phyloP scores from a whole-genome alignment of 1,140 invertebrate genomes.

The Mylabris phalerata region DNA sequence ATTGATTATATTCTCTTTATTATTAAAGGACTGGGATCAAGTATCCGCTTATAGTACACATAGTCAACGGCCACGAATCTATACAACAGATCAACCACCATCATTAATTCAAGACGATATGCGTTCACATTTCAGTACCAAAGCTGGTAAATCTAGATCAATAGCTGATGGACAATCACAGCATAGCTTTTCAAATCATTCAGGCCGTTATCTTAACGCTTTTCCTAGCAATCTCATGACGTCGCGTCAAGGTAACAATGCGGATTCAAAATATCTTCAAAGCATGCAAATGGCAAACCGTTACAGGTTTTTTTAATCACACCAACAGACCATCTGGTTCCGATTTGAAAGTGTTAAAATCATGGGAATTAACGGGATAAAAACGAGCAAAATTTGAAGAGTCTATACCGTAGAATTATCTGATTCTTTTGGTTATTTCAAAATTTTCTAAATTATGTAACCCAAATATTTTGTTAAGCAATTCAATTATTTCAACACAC shows the following conservation, averaged over 20 bases:
- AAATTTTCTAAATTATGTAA: no score
- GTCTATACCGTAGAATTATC: no score
- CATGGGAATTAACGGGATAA: no score
- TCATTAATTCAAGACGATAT: slow-evolving; percentile 60
- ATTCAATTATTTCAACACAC: no score
- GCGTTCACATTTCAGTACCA: slow-evolving; percentile 53
- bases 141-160: slow-evolving; percentile 54
- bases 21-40: slow-evolving; percentile 83
- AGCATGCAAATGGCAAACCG: no score
- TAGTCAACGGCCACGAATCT: slow-evolving; percentile 76
- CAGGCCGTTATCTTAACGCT: slow-evolving; percentile 63
- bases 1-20: background rate
- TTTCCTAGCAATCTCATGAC: slow-evolving; percentile 69
- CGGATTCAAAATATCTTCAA: background rate
- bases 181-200: slow-evolving; percentile 76
- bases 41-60: slow-evolving; percentile 85
- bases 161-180: slow-evolving; percentile 79
- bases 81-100: slow-evolving; percentile 56
- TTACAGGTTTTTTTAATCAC: no score
- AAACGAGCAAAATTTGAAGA: no score
- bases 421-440: no score
- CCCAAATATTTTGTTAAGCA: no score
- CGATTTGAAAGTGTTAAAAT: no score
- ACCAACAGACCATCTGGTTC: no score
- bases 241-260: slow-evolving; percentile 61